Evolutionary conservation across 2,797 vertebrate genomes (phyloP).

Genomic region (Falco berigora): DNA sequence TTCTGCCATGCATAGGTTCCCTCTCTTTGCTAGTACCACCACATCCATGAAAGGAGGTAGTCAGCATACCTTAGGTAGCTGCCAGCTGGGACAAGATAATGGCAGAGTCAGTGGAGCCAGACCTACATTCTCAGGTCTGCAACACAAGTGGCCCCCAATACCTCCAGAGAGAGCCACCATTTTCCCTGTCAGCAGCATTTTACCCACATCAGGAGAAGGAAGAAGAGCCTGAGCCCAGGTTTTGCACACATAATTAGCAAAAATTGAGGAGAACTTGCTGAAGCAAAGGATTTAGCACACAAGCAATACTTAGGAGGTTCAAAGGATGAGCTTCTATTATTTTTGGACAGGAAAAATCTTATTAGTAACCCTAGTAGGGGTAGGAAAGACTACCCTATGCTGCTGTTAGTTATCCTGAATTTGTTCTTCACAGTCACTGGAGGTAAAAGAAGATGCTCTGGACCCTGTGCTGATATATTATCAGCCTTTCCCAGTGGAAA

Average conservation of each 20-base stretch:
- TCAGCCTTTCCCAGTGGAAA: not conserved
- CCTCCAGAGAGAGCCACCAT: not conserved
- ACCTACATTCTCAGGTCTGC: not conserved
- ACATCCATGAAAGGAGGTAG: not conserved
- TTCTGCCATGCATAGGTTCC: not conserved
- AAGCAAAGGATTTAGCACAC: not conserved
- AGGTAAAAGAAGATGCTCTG: not conserved
- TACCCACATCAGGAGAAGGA: not conserved
- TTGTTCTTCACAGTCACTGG: not conserved
- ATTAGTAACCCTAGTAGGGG: not conserved
- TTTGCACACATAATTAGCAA: not conserved
- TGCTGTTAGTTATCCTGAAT: not conserved
- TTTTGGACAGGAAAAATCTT: not conserved
- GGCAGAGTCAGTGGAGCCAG: not conserved
- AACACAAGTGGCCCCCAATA: not conserved
- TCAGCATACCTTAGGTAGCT: not conserved
- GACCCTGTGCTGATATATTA: not conserved
- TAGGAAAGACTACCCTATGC: not conserved
- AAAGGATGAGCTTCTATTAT: not conserved
- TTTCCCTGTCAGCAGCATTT: not conserved
- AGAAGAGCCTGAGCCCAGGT: not conserved
- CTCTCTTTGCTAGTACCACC: not conserved
- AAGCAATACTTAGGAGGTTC: not conserved
- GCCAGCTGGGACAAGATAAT: not conserved
- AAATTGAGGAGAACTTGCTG: not conserved